Evolutionary conservation across 2,888 invertebrate genomes (phyloP), one percentile per base, ranked within the genome.

Genomic region (Polydrusus pterygomalis): DNA sequence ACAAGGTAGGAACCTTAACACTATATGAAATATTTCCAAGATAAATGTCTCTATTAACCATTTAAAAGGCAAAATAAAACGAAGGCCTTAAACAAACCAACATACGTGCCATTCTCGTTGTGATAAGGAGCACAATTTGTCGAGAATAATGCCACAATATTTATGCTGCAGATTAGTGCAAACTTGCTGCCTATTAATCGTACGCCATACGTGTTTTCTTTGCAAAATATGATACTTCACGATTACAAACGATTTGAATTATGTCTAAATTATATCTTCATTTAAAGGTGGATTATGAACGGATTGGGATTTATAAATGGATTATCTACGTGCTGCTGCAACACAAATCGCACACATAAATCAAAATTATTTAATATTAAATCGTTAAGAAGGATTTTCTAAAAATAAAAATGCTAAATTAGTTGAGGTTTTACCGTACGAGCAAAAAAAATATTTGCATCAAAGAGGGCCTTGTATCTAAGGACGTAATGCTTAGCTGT

Each of bases 201-300:
- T 64, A 58, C 56, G 75, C 70, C 75, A 70, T 75, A 69, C 69
- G 63, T 69, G 67, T 47, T 74, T 74, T 74, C 74, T 74, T 58
- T 68, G 56, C 72, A 67, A 67, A 73, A 67, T 73, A 73, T 58
- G 70, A 60, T 56, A 75, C 74, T 69, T 43, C 58, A 58, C 64
- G 64, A 60, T 70, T 71, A 71, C 60, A 71, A 75, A 71, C 62
- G 71, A 7, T 56, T 67, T 30, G 75, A 75, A 62, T 71, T 75
- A 75, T 75, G 75, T 67, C 67, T 75, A 70, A 75, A 75, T 75
- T 75, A 75, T 75, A 68, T 71, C 75, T 75, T 75, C 75, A 75
- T 71, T 75, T 75, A 75, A 71, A 75, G 60, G 71, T 34, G 67
- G 51, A 34, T 65, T 70, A 75, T 75, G 7, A 30, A 30, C 7